phyloP scores from a whole-genome alignment of 64 coral and sea anemone genomes.

The Orbicella faveolata region DNA sequence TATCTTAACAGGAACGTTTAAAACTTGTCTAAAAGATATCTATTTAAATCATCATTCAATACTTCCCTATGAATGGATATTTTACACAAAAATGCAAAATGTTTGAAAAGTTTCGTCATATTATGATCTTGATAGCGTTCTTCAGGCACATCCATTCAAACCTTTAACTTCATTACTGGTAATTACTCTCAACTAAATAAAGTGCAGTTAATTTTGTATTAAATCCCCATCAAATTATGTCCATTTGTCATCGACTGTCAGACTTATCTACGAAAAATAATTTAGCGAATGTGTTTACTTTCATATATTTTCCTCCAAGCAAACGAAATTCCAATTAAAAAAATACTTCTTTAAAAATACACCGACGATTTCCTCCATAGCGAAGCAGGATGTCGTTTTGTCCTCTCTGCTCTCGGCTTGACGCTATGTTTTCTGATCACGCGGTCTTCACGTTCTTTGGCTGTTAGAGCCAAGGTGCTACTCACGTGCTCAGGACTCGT shows the following conservation, averaged over 20 bases:
- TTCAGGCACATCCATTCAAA: too few relatives aligned
- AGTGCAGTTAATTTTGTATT: too few relatives aligned
- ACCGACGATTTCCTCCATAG: slow-evolving; percentile 11
- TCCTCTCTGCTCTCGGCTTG: background rate
- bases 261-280: background rate
- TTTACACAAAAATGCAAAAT: too few relatives aligned
- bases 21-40: too few relatives aligned
- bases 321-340: background rate
- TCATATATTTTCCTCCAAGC: background rate
- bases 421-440: background rate
- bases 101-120: too few relatives aligned
- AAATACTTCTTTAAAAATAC: background rate
- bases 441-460: background rate
- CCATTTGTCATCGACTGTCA: background rate
- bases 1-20: too few relatives aligned
- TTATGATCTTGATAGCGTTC: too few relatives aligned
- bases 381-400: background rate
- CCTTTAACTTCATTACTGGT: too few relatives aligned
- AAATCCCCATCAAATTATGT: background rate
- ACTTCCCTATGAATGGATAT: too few relatives aligned
- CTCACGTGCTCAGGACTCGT: background rate
- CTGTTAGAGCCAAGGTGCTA: background rate
- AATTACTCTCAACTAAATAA: too few relatives aligned
- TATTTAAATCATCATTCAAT: too few relatives aligned
- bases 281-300: background rate